phyloP scores from a whole-genome alignment of 2,888 invertebrate genomes.

The Oscheius sp. region DNA sequence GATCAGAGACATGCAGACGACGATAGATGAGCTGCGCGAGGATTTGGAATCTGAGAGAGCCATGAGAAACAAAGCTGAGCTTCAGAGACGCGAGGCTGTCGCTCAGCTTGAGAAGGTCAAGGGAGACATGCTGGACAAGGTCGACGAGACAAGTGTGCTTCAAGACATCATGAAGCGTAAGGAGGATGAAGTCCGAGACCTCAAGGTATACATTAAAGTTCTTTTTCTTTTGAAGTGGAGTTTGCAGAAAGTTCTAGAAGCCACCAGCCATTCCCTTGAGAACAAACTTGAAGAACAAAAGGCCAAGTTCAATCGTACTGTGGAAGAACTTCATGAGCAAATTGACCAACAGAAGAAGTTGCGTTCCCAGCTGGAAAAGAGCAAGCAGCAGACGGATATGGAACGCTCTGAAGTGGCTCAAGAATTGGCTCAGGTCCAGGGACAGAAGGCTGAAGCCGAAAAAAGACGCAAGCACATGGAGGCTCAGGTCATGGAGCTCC shows the following conservation, averaged over 20 bases:
- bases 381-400: constrained; percentile 53
- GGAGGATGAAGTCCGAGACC: constrained; percentile 85
- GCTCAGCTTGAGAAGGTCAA: constrained; percentile 82
- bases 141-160: constrained; percentile 95
- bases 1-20: constrained; percentile 89
- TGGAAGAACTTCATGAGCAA: constrained; percentile 87
- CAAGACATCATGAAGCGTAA: constrained; percentile 88
- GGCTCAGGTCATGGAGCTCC: constrained; percentile 73
- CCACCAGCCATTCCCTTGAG: constrained; percentile 41
- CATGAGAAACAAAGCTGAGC: constrained; percentile 89
- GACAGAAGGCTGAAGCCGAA: constrained; percentile 90
- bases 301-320: constrained; percentile 90
- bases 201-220: constrained; percentile 44
- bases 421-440: constrained; percentile 88
- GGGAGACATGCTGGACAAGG: constrained; percentile 83
- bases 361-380: constrained; percentile 61
- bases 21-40: constrained; percentile 91
- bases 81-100: constrained; percentile 92
- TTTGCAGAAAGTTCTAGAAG: constrained; percentile 49
- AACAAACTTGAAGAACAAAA: constrained; percentile 82
- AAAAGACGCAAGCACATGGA: constrained; percentile 94
- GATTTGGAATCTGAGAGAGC: constrained; percentile 89
- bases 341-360: constrained; percentile 65
- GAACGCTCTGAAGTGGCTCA: constrained; percentile 83
- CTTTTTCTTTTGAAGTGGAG: background rate